Percentiles rank a stretch among this genome's conserved stretches.
Evolutionary conservation across 2,797 vertebrate species (phyloP).

Genomic region (Helarctos malayanus): DNA sequence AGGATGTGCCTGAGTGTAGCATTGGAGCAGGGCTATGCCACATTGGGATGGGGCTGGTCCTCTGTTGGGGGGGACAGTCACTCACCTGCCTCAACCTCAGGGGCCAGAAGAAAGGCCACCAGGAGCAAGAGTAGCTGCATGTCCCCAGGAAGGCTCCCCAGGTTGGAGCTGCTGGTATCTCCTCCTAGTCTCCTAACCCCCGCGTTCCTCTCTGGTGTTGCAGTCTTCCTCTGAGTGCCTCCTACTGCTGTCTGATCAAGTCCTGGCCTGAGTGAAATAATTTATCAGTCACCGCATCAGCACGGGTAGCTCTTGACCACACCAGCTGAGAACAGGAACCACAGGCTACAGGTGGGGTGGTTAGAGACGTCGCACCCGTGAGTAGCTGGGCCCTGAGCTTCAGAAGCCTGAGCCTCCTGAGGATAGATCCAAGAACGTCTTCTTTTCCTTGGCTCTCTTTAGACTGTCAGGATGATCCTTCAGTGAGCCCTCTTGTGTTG

Average conservation of each 20-base stretch:
- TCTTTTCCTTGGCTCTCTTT: background rate
- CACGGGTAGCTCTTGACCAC: too few relatives aligned
- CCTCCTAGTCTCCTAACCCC: background rate
- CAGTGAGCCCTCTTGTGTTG: background rate
- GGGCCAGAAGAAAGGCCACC: background rate
- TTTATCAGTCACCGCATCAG: background rate
- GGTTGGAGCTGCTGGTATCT: background rate
- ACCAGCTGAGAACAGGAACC: background rate
- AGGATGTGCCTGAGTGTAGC: background rate
- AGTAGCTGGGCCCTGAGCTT: background rate
- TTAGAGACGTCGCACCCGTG: background rate
- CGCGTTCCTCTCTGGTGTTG: background rate
- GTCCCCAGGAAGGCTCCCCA: background rate
- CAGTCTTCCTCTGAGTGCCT: background rate
- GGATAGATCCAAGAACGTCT: background rate
- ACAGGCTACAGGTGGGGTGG: background rate
- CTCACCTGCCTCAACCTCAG: background rate
- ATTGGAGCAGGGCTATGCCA: background rate
- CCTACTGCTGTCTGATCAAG: background rate
- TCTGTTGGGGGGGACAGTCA: background rate
- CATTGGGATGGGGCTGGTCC: background rate
- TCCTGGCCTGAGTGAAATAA: background rate
- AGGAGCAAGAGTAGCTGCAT: slow-evolving; percentile 13
- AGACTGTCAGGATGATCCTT: too few relatives aligned
- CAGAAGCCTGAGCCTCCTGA: background rate